Conservation (phyloP, 1,140 invertebrate genomes). For the Sipha flava region DNA sequence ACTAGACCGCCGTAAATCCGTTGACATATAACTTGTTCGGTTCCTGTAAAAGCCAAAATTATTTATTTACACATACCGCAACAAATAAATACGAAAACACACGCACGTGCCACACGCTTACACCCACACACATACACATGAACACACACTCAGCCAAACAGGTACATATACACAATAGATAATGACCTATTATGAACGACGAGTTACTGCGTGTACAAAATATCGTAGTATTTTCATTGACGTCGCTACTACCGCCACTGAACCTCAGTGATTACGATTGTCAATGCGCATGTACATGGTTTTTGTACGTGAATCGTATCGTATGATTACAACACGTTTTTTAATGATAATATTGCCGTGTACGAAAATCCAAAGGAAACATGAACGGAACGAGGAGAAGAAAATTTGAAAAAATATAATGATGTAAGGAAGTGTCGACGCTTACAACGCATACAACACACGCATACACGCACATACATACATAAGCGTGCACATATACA, state of each 20-base stretch:
- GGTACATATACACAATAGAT: background rate
- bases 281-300: background rate
- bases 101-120: background rate
- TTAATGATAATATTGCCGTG: conserved; percentile 1
- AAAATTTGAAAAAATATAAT: conserved; percentile 14
- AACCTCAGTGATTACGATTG: background rate
- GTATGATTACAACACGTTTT: background rate
- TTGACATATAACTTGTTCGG: too few relatives aligned
- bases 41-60: too few relatives aligned
- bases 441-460: background rate
- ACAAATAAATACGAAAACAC: too few relatives aligned
- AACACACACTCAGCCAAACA: too few relatives aligned
- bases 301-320: background rate
- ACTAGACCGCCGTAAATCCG: too few relatives aligned
- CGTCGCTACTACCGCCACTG: background rate
- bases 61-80: too few relatives aligned
- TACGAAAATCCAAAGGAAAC: background rate
- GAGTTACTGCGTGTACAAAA: background rate
- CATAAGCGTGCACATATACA: background rate
- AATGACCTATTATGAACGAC: conserved; percentile 2
- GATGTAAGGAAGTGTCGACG: conserved; percentile 14
- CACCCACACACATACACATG: background rate
- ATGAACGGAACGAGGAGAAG: background rate
- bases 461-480: background rate
- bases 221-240: background rate